A percentile compares a stretch with the other conserved stretches of the same genome.
Evolutionary conservation across 2,113 vertebrate species (phyloP).

Genomic region (Melanocharis versteri): DNA sequence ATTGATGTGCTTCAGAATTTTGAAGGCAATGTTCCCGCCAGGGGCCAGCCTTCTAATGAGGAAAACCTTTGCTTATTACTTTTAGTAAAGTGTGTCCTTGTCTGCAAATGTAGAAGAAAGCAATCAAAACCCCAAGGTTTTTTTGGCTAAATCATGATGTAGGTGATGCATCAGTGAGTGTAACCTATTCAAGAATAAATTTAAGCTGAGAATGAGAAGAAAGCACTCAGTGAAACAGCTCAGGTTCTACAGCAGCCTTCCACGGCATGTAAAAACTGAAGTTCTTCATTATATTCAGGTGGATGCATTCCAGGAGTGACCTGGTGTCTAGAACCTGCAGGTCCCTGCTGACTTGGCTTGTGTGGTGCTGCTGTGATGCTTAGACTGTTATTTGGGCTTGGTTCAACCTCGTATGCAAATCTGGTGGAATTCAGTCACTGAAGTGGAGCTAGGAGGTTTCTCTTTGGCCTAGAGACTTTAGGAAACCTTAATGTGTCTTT

Average conservation of each 20-base stretch:
- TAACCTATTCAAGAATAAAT: neutral
- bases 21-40: neutral
- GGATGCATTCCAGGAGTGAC: neutral
- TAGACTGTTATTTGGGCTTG: neutral
- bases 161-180: neutral
- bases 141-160: neutral
- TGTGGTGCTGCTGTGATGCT: neutral
- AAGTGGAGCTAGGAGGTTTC: neutral
- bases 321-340: neutral
- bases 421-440: neutral
- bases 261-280: neutral
- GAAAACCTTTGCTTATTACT: neutral
- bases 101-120: neutral
- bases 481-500: neutral
- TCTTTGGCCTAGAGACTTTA: neutral
- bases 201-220: neutral
- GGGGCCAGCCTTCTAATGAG: neutral
- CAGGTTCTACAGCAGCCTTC: neutral
- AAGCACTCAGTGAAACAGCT: neutral
- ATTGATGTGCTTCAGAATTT: neutral
- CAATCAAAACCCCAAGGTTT: neutral
- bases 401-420: neutral
- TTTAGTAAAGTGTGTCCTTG: neutral
- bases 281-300: neutral
- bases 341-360: neutral